Percentiles rank a stretch among this genome's conserved stretches.
These are phyloP conservation scores for Crioceris asparagi DNA, from an alignment of 2,888 invertebrate genomes.

Conservation along the genomic window DNA sequence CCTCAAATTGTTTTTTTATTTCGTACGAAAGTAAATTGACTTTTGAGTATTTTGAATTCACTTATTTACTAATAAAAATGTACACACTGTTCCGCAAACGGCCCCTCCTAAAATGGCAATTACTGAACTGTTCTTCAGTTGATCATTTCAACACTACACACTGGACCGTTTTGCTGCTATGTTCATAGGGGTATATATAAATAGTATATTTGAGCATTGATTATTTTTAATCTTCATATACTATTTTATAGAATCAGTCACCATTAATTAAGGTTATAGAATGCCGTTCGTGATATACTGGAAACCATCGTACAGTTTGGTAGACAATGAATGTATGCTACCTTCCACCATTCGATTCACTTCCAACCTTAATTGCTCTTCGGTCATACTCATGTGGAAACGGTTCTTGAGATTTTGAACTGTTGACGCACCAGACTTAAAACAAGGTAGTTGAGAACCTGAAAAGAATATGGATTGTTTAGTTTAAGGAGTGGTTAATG, in stretches of 20 bases:
- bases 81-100: too few relatives aligned
- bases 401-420: slow-evolving; percentile 86
- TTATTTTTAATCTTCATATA: neutral
- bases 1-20: slow-evolving; percentile 20
- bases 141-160: neutral
- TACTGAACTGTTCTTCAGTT: neutral
- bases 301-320: slow-evolving; percentile 96
- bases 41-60: slow-evolving; percentile 22
- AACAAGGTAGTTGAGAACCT: slow-evolving; percentile 95
- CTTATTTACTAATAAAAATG: neutral
- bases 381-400: slow-evolving; percentile 89
- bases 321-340: slow-evolving; percentile 91
- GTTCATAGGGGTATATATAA: neutral
- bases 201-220: neutral
- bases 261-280: slow-evolving; percentile 40
- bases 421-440: slow-evolving; percentile 85
- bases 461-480: too few relatives aligned
- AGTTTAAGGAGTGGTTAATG: too few relatives aligned
- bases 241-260: neutral
- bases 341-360: slow-evolving; percentile 91
- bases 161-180: neutral
- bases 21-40: slow-evolving; percentile 18
- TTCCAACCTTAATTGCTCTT: slow-evolving; percentile 84
- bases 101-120: too few relatives aligned
- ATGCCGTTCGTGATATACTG: slow-evolving; percentile 99